Conservation (phyloP, 2,797 vertebrate genomes). For the Sphaeramia orbicularis region DNA sequence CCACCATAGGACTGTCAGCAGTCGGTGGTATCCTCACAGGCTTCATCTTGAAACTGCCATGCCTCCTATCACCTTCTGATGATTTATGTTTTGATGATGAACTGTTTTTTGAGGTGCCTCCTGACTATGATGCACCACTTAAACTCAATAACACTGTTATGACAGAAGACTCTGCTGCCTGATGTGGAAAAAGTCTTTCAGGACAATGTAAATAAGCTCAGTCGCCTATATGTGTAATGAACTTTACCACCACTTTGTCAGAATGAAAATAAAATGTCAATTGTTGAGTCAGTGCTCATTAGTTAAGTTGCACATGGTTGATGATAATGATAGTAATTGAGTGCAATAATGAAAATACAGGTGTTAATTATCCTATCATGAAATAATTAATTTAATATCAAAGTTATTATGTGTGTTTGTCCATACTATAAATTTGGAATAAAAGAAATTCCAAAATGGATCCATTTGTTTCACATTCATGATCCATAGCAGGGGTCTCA, state of each 20-base stretch:
- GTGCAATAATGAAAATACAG: too few species aligned
- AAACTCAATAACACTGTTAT: slow-evolving; percentile 19
- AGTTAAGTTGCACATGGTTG: slow-evolving; percentile 1
- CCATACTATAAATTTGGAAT: too few species aligned
- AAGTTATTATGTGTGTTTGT: too few species aligned
- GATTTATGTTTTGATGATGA: slow-evolving; percentile 86
- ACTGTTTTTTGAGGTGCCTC: slow-evolving; percentile 84
- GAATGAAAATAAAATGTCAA: background rate
- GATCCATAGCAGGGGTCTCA: too few species aligned
- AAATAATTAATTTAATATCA: too few species aligned
- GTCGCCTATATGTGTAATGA: background rate
- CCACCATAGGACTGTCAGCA: slow-evolving; percentile 74
- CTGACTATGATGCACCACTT: slow-evolving; percentile 66
- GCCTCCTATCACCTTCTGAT: slow-evolving; percentile 77
- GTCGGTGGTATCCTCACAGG: slow-evolving; percentile 84
- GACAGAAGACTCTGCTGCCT: slow-evolving; percentile 58
- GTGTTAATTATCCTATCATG: too few species aligned
- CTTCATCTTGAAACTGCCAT: slow-evolving; percentile 78
- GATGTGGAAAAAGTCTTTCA: slow-evolving; percentile 4
- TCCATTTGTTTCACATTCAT: too few species aligned
- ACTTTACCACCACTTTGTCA: background rate
- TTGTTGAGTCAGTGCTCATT: slow-evolving; percentile 10
- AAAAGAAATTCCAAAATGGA: too few species aligned
- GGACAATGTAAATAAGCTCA: slow-evolving; percentile 11
- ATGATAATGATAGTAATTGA: background rate